A percentile compares a stretch with the other conserved stretches of the same genome.
Evolutionary conservation across 2,113 vertebrate genomes (phyloP).

Genomic region (Clupea harengus): DNA sequence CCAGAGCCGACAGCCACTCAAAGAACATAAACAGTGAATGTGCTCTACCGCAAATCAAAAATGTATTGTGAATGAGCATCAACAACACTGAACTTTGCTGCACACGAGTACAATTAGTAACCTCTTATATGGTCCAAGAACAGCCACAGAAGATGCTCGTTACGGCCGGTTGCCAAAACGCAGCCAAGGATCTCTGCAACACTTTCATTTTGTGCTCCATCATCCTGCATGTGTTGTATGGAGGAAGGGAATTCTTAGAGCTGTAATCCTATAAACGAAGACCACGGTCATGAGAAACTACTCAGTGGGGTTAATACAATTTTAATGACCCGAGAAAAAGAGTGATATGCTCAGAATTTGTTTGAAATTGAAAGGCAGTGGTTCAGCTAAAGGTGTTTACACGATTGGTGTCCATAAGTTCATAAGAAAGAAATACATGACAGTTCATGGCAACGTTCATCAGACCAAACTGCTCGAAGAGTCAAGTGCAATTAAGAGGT

Average conservation of each 20-base stretch:
- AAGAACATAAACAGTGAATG: not conserved
- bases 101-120: not conserved
- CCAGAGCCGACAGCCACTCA: not conserved
- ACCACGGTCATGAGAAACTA: slow-evolving; percentile 39
- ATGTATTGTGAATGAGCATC: not conserved
- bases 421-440: not conserved
- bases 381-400: not conserved
- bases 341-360: not conserved
- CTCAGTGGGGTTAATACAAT: slow-evolving; percentile 44
- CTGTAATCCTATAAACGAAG: slow-evolving; percentile 6
- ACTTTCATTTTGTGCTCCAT: not conserved
- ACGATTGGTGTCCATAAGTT: not conserved
- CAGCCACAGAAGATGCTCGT: not conserved
- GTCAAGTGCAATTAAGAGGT: not conserved
- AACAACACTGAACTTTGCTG: not conserved
- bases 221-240: not conserved
- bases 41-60: not conserved
- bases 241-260: slow-evolving; percentile 19
- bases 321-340: slow-evolving; percentile 18
- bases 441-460: not conserved
- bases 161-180: not conserved
- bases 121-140: not conserved
- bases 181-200: not conserved
- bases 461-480: too few species aligned
- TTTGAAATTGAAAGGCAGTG: not conserved